Evolutionary conservation across 2,888 invertebrate species (phyloP).

Genomic region (Drosophila tanythrix): DNA sequence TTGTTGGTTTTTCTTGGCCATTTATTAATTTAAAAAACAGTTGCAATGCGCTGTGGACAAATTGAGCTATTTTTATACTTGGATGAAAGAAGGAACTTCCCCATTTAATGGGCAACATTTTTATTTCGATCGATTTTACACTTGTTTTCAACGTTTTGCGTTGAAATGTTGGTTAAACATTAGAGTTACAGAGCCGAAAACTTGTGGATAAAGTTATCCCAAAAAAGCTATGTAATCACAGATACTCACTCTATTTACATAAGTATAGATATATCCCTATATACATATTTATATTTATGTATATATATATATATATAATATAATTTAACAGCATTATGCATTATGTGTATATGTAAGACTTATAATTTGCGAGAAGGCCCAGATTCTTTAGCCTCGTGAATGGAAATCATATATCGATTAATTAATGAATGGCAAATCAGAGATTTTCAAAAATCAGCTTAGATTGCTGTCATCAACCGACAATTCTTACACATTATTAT

Average conservation of each 20-base stretch:
- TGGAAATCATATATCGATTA: not conserved
- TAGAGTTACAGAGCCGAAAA: not conserved
- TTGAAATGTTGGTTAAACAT: not conserved
- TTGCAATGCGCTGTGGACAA: not conserved
- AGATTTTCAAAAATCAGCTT: constrained; percentile 3
- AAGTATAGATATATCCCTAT: not conserved
- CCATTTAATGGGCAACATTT: not conserved
- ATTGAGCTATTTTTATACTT: not conserved
- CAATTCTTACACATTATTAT: constrained; percentile 1
- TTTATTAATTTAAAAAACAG: not conserved
- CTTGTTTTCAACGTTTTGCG: not conserved
- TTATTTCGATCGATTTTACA: not conserved
- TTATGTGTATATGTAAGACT: not conserved
- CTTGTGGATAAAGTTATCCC: not conserved
- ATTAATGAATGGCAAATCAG: not conserved
- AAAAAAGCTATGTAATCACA: not conserved
- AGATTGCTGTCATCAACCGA: constrained; percentile 16
- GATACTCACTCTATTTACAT: not conserved
- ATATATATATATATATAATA: not conserved
- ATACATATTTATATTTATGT: not conserved
- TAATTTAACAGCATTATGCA: not conserved
- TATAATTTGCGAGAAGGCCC: not conserved
- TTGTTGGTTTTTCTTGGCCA: not conserved
- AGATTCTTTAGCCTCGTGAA: not conserved
- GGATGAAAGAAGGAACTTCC: not conserved